Percentiles rank a stretch among this genome's conserved stretches.
Conservation (phyloP, 37 sponge, comb jelly and placozoan species). For the Lycopodina hypogea region DNA sequence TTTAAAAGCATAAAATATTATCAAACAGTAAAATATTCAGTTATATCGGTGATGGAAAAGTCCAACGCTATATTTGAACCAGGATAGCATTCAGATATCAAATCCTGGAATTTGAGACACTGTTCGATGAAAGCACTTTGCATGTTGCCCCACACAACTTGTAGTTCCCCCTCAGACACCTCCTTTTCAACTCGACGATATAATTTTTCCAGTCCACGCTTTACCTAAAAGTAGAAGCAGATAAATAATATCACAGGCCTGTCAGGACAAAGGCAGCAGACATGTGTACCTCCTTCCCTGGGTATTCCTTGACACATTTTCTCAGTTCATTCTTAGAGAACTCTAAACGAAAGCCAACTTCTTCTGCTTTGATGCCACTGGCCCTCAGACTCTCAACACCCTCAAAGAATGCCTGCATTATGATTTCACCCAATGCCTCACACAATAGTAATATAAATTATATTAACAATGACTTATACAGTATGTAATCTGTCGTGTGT, state of each 20-base stretch:
- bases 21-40: constrained; percentile 41
- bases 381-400: constrained; percentile 77
- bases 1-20: neutral
- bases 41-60: constrained; percentile 68
- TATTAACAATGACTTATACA: no score
- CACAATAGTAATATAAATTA: neutral
- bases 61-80: constrained; percentile 80
- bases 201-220: constrained; percentile 81
- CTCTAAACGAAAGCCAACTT: constrained; percentile 82
- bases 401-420: constrained; percentile 83
- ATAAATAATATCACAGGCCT: neutral
- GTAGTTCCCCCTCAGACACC: constrained; percentile 75
- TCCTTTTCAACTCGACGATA: constrained; percentile 88
- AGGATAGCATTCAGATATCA: constrained; percentile 82
- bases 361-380: constrained; percentile 76
- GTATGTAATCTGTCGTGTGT: no score
- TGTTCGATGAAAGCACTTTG: constrained; percentile 85
- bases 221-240: constrained; percentile 56
- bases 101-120: constrained; percentile 46
- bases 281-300: constrained; percentile 83
- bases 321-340: constrained; percentile 70
- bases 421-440: no score
- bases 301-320: constrained; percentile 80
- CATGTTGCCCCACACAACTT: constrained; percentile 90
- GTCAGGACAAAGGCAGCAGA: neutral